phyloP scores from a whole-genome alignment of 2,888 invertebrate species.

The Hirtodrosophila cameraria region DNA sequence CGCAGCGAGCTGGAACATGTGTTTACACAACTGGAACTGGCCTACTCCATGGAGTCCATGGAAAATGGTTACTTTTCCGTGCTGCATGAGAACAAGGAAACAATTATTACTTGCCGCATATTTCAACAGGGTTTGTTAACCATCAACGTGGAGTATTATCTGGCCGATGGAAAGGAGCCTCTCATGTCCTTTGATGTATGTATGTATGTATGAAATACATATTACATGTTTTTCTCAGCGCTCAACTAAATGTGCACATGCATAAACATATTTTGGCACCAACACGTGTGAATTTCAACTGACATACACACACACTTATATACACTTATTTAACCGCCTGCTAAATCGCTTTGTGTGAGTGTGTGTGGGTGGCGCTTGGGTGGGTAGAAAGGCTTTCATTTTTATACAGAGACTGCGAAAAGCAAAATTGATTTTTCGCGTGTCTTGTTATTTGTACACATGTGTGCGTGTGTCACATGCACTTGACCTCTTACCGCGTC shows the following conservation, averaged over 20 bases:
- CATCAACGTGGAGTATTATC: constrained; percentile 92
- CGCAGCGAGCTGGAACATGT: constrained; percentile 89
- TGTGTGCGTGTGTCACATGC: constrained; percentile 41
- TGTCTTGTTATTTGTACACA: not conserved
- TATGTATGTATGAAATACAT: constrained; percentile 39
- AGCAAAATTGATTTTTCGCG: constrained; percentile 68
- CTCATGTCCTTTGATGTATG: constrained; percentile 91
- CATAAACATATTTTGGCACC: constrained; percentile 32
- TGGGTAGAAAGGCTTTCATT: constrained; percentile 30
- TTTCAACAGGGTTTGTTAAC: constrained; percentile 89
- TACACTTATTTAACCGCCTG: constrained; percentile 9
- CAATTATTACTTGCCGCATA: constrained; percentile 89
- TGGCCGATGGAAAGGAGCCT: constrained; percentile 89
- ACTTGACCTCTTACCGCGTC: constrained; percentile 36
- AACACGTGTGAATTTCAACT: constrained; percentile 43
- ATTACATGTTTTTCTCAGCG: constrained; percentile 5
- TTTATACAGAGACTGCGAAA: constrained; percentile 20
- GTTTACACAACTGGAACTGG: constrained; percentile 89
- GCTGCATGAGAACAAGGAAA: constrained; percentile 89
- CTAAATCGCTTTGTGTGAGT: not conserved
- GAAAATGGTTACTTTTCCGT: constrained; percentile 90
- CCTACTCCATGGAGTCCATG: constrained; percentile 87
- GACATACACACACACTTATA: constrained; percentile 13
- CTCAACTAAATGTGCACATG: constrained; percentile 9
- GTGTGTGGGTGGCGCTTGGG: constrained; percentile 9